Conservation (phyloP, 1,140 invertebrate genomes). For the Eumeta japonica region DNA sequence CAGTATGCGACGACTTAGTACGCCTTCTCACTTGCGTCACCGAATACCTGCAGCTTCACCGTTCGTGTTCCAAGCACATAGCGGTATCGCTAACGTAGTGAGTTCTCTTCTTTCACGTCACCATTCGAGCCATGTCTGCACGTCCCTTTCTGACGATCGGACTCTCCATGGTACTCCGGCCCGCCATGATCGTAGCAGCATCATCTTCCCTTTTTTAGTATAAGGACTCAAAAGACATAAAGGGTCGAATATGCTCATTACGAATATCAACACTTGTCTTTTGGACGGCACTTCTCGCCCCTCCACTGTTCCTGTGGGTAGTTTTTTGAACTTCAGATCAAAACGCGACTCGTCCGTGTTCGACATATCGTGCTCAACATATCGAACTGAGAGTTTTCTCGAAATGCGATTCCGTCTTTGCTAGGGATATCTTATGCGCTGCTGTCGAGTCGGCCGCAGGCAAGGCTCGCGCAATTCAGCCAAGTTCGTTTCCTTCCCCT, state of each 20-base stretch:
- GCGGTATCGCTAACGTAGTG: background rate
- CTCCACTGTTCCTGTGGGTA: slow-evolving; percentile 8
- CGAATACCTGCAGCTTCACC: too few species aligned
- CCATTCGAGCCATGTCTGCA: slow-evolving; percentile 11
- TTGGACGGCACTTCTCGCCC: slow-evolving; percentile 17
- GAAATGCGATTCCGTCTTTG: background rate
- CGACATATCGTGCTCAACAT: too few species aligned
- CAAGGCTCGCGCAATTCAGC: background rate
- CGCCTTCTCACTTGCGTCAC: too few species aligned
- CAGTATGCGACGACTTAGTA: too few species aligned
- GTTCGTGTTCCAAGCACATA: slow-evolving; percentile 8
- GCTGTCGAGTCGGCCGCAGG: background rate
- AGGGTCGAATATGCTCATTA: slow-evolving; percentile 37
- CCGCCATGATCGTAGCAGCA: slow-evolving; percentile 38
- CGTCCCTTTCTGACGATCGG: slow-evolving; percentile 8
- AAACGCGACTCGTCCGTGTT: slow-evolving; percentile 12
- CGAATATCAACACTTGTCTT: slow-evolving; percentile 16
- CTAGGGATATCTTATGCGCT: background rate
- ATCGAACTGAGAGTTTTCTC: background rate
- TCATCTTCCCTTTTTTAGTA: slow-evolving; percentile 32
- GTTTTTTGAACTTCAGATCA: slow-evolving; percentile 8
- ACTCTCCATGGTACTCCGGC: slow-evolving; percentile 31
- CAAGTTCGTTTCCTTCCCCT: slow-evolving; percentile 10
- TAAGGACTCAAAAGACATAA: slow-evolving; percentile 33
- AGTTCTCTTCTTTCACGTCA: slow-evolving; percentile 8